phyloP scores from a whole-genome alignment of 2,797 vertebrate species.

The Myripristis murdjan region DNA sequence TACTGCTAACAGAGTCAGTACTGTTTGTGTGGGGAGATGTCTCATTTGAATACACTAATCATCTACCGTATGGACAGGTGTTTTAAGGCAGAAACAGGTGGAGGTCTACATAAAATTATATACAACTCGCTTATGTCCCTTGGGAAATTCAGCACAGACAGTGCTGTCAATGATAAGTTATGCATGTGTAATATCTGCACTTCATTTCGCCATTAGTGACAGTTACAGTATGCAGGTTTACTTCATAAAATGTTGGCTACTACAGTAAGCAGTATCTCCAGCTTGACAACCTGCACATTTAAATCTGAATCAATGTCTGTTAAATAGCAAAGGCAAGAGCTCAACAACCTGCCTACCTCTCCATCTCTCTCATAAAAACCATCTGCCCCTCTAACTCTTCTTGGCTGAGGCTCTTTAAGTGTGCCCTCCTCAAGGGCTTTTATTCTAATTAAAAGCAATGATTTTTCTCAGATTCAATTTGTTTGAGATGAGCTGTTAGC shows the following conservation, averaged over 20 bases:
- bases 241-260: constrained; percentile 49
- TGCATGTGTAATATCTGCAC: neutral
- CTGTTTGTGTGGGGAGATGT: neutral
- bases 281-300: constrained; percentile 50
- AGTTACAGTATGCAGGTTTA: neutral
- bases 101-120: too few relatives aligned
- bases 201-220: constrained; percentile 11
- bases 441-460: constrained; percentile 93
- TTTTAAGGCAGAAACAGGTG: too few relatives aligned
- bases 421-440: constrained; percentile 86
- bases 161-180: neutral
- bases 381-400: constrained; percentile 42
- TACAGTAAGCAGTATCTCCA: constrained; percentile 46
- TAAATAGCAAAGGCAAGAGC: constrained; percentile 70
- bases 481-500: constrained; percentile 80
- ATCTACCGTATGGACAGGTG: too few relatives aligned
- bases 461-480: constrained; percentile 88
- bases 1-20: neutral
- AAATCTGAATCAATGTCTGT: constrained; percentile 70
- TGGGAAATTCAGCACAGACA: neutral
- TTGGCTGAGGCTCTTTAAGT: constrained; percentile 61
- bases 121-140: too few relatives aligned
- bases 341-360: constrained; percentile 59
- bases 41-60: too few relatives aligned
- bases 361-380: constrained; percentile 77